Percentiles rank a stretch among this genome's conserved stretches.
These are phyloP conservation scores for Sycophaga agraensis DNA, from an alignment of 1,140 invertebrate genomes.

Conservation along the genomic window DNA sequence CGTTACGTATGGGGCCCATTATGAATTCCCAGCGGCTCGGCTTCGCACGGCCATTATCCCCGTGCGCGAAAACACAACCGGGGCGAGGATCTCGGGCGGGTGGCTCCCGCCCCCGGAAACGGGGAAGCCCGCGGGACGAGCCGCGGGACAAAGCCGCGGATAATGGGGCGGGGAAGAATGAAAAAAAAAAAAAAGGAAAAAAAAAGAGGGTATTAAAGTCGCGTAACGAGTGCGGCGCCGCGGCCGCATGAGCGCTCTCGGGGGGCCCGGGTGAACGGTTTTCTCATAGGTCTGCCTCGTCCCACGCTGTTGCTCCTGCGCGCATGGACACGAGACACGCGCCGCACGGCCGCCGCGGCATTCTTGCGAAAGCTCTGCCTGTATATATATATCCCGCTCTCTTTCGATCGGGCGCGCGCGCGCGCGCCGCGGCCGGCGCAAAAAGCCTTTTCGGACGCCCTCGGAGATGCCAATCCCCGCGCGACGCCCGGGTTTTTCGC, in stretches of 20 bases:
- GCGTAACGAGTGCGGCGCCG: no score
- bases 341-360: not conserved
- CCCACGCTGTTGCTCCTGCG: slow-evolving; percentile 33
- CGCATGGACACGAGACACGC: slow-evolving; percentile 27
- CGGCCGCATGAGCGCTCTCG: slow-evolving; percentile 10
- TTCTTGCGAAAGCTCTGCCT: slow-evolving; percentile 30
- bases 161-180: slow-evolving; percentile 13
- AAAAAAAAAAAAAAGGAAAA: no score
- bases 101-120: no score
- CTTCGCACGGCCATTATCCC: no score
- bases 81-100: no score
- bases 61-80: no score
- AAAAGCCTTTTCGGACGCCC: not conserved
- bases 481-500: not conserved
- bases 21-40: no score
- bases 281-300: slow-evolving; percentile 31
- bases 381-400: not conserved
- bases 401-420: not conserved
- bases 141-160: no score
- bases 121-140: no score
- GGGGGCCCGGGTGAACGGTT: slow-evolving; percentile 21
- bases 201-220: slow-evolving; percentile 27
- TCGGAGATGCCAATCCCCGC: not conserved
- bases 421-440: not conserved
- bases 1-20: no score